Base-by-base conservation (phyloP, 2,113 vertebrate species). In the Abramis brama region DNA sequence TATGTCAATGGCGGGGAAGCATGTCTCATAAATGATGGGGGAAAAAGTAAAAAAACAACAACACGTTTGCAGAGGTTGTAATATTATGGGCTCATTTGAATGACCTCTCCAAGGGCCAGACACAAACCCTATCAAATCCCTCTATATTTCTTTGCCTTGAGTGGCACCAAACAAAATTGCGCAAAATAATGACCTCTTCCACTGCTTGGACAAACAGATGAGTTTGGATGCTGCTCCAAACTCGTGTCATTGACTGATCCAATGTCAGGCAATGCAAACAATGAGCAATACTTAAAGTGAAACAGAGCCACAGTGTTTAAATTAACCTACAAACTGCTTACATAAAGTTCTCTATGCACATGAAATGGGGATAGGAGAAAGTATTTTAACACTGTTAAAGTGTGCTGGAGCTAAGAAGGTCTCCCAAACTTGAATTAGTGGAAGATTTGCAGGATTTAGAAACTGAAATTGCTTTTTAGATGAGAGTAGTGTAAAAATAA, bases 381-480 rank as follows among this genome's bases (percentile, higher is more conserved):
- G 66, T 70, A 70, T 71, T 39, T 36, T 70, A 70, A 70, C 15
- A 39, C 5, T 10, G 33, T 70, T 39, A 1, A 70, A 70, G 1
- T 39, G 19, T 71, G 19, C 33, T 71, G 19, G 33, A 71, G 68
- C 33, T 0, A 70, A 21, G 3, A 70, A 21, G 17, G 5, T 71
- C 9, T 71, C 68, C 9, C 9, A 71, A 71, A 43, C 68, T 71
- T 43, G 33, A 70, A 23, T 71, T 71, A 12, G 19, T 36, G 36
- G 36, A 71, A 71, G 19, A 71, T 71, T 39, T 71, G 33, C 68
- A 71, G 19, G 33, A 71, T 71, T n/a, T 43, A 71, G 36, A 71
- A 71, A 71, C 9, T 2, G 2, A 71, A 71, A 71, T 21, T 36
- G 66, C 30, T 36, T 70, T 70, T 36, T 70, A 70, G 27, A 70